Base-by-base conservation (phyloP, 2,797 vertebrate genomes). In the Euphonia xanthogaster region DNA sequence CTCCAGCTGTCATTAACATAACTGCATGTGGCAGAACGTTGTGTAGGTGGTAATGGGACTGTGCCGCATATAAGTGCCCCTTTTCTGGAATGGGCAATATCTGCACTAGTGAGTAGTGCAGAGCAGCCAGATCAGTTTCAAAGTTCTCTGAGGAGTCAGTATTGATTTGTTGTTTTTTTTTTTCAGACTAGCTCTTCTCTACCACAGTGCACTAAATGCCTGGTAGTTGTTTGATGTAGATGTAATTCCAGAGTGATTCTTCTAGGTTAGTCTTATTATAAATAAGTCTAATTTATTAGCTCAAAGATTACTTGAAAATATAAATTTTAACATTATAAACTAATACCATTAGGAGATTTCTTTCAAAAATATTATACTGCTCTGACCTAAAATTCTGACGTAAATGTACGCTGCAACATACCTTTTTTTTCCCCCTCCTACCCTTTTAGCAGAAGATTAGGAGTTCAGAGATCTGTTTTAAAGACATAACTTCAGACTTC, bases 1-100 rank as follows among this genome's bases (percentile, higher is more conserved):
- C 31, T 83, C n/a, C 58, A 75, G 51, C 48, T 94, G 58, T 72
- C 66, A 62, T 50, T 76, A 77, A 27, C 21, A 47, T 50, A 81
- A 53, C 23, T 60, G 21, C 15, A 39, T 44, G n/a, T 44, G 45
- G n/a, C 68, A 94, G 45, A 90, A 77, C 13, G 19, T 17, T 37
- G 30, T 28, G 54, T 72, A 77, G 91, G 78, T 71, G 53, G 25
- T 48, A 84, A 91, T 50, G 51, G 83, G 33, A 44, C 40, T 24
- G 14, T 78, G 72, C 67, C 57, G 94, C 11, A 40, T 35, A 7
- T 28, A 93, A 91, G 28, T 68, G 31, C 10, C 9, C 9, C 12
- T 62, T 57, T 86, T 79, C 44, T 33, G 74, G 44, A 50, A 68
- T 4, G 44, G 27, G 9, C 7, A 37, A n/a, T 22, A 70, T 24